Evolutionary conservation across 2,888 invertebrate genomes (phyloP).

Genomic region (Sinopyrophorus schimmeli): DNA sequence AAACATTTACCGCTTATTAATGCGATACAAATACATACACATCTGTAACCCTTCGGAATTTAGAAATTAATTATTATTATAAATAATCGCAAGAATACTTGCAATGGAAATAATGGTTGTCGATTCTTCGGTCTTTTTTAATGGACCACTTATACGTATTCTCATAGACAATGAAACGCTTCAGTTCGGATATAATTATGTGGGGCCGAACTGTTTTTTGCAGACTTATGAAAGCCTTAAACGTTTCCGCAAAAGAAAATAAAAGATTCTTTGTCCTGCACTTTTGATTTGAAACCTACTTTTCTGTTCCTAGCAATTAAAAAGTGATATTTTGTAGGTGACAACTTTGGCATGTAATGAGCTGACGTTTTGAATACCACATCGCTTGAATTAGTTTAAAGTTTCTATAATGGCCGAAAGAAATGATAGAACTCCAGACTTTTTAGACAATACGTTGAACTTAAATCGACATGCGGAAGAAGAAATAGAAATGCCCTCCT

Average conservation of each 20-base stretch:
- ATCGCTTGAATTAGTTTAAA: constrained; percentile 14
- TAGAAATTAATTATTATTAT: constrained; percentile 2
- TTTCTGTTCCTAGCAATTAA: background rate
- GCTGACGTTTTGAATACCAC: constrained; percentile 42
- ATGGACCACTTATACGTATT: constrained; percentile 9
- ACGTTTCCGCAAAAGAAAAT: constrained; percentile 32
- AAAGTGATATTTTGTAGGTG: constrained; percentile 8
- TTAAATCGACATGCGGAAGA: constrained; percentile 52
- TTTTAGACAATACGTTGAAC: constrained; percentile 52
- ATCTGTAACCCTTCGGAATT: too few relatives aligned
- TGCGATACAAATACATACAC: constrained; percentile 46
- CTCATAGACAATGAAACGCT: constrained; percentile 16
- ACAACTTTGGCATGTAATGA: constrained; percentile 41
- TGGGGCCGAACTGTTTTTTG: constrained; percentile 46
- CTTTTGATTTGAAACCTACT: background rate
- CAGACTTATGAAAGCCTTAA: constrained; percentile 30
- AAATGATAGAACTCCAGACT: constrained; percentile 51
- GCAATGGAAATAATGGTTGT: too few relatives aligned
- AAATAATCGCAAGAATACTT: background rate
- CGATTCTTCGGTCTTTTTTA: too few relatives aligned
- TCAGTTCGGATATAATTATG: constrained; percentile 51
- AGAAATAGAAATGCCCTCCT: constrained; percentile 54
- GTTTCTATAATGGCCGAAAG: constrained; percentile 48
- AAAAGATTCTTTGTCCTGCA: background rate
- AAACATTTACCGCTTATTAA: constrained; percentile 48